Evolutionary conservation across 2,797 vertebrate genomes (phyloP).

Genomic region (Myotis planiceps): DNA sequence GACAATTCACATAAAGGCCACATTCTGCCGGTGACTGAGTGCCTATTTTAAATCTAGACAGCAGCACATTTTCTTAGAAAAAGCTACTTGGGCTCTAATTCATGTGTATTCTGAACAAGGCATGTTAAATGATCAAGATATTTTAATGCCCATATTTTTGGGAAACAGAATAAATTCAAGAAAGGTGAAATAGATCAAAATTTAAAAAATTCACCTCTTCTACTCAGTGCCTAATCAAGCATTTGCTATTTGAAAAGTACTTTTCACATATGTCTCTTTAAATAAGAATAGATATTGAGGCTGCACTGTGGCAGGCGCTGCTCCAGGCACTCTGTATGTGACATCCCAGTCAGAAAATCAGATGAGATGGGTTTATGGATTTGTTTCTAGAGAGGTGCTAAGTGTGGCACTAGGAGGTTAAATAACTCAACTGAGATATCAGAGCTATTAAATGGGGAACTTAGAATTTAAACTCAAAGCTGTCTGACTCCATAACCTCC

Average conservation of each 20-base stretch:
- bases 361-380: background rate
- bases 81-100: background rate
- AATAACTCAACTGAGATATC: background rate
- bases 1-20: background rate
- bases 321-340: fast-evolving
- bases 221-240: background rate
- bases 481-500: background rate
- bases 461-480: background rate
- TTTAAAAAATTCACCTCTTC: background rate
- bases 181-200: slow-evolving; percentile 23
- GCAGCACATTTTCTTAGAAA: background rate
- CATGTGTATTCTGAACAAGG: background rate
- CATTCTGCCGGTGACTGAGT: background rate
- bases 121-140: background rate
- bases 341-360: background rate
- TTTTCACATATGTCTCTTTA: background rate
- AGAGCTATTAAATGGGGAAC: background rate
- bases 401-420: background rate
- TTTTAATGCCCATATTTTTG: background rate
- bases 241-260: background rate
- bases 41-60: background rate
- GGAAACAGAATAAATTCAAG: background rate
- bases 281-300: background rate
- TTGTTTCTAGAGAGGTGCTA: background rate
- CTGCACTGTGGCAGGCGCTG: too few species aligned